Evolutionary conservation across 2,797 vertebrate species (phyloP).

Genomic region (Lophotriccus pileatus): DNA sequence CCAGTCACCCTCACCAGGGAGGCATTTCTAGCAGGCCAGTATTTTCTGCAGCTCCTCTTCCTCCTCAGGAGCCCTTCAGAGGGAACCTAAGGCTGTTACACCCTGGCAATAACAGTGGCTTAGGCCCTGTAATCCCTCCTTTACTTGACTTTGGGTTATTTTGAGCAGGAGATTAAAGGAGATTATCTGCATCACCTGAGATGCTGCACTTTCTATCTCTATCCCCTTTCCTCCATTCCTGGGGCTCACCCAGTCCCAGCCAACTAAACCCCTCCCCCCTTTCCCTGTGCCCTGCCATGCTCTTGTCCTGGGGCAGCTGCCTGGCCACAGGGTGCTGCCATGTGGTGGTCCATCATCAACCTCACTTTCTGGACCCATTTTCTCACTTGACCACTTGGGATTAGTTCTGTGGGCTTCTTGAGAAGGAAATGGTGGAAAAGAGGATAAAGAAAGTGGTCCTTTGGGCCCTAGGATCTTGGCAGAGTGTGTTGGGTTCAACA

Average conservation of each 20-base stretch:
- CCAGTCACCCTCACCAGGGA: background rate
- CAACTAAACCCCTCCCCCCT: background rate
- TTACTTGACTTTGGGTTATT: conserved; percentile 78
- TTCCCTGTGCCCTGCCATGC: background rate
- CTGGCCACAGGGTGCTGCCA: background rate
- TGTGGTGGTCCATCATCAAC: background rate
- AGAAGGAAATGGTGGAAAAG: background rate
- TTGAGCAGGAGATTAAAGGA: conserved; percentile 78
- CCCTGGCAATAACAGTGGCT: conserved; percentile 39
- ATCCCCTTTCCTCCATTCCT: background rate
- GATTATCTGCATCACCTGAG: conserved; percentile 71
- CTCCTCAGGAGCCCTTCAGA: background rate
- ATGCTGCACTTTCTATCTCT: conserved; percentile 34
- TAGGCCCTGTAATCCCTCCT: conserved; percentile 74
- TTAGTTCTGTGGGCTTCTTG: background rate
- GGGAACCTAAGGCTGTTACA: conserved; percentile 41
- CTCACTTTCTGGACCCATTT: background rate
- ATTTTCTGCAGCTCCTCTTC: background rate
- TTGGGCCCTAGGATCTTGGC: background rate
- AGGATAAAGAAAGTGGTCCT: background rate
- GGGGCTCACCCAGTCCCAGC: background rate
- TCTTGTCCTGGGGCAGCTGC: background rate
- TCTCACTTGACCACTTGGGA: background rate
- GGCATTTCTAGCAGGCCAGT: background rate
- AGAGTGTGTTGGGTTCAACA: background rate